Base-by-base conservation (phyloP, 2,888 invertebrate genomes). In the Philhelius pedissequus region DNA sequence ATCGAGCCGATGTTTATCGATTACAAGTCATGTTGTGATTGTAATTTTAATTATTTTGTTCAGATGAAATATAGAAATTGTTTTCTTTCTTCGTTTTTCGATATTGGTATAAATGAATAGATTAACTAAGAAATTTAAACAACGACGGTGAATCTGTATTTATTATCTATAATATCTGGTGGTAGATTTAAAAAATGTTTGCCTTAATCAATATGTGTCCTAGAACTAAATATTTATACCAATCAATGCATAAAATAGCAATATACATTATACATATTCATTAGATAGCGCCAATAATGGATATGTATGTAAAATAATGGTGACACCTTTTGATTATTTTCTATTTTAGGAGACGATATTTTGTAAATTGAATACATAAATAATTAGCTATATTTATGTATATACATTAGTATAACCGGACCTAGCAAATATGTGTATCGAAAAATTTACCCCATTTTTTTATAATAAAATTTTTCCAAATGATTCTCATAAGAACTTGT, bases 1-100 rank as follows among this genome's bases (percentile, higher is more conserved):
- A 40, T 27, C 30, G 25, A 52, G 48, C 58, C 18, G 48, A 40
- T 74, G 69, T 80, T 56, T 60, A 70, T 68, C 74, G 68, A 43
- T 38, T 43, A 13, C 6, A 45, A 48, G 27, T 40, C 69, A 70
- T 62, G 75, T 62, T 70, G 40, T 60, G 56, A 35, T 6, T 27
- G 27, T 30, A 52, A 52, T 52, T 18, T 52, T 52, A 52, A 52
- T 30, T 30, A 15, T 15, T 15, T 1, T 52, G 27, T 15, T 15
- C 2, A 9, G 15, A 40, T 40, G 8, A 7, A 40, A 15, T 15
- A 15, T 40, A n/a, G 2, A 35, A 22, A 25, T 50, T n/a, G 5
- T n/a, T 52, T 15, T 52, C n/a, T n/a, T n/a, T n/a, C n/a, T n/a
- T n/a, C n/a, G n/a, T 27, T 27, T 27, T 27, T 4, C 8, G 4